Conservation (phyloP, 2,113 vertebrate genomes). For the Gopherus flavomarginatus region DNA sequence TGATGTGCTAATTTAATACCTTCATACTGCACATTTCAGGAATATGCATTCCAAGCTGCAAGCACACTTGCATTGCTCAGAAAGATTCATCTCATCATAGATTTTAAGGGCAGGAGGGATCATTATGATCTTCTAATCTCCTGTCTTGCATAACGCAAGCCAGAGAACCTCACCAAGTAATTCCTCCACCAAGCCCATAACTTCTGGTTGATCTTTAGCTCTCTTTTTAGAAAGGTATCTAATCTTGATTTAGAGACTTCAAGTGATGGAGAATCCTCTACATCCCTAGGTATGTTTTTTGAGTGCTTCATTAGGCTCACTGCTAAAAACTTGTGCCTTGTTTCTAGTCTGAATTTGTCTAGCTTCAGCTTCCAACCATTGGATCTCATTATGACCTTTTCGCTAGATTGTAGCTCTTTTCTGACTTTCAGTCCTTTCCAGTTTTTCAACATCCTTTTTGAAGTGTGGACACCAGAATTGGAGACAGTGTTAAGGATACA, state of each 20-base stretch:
- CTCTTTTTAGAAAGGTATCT: not conserved
- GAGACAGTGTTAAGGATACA: constrained; percentile 48
- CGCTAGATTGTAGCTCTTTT: not conserved
- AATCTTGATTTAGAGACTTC: not conserved
- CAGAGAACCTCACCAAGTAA: not conserved
- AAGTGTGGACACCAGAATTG: constrained; percentile 25
- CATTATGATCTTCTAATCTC: not conserved
- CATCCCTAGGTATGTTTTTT: fast-evolving
- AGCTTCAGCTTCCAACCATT: not conserved
- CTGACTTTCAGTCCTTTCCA: not conserved
- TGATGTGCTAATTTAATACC: not conserved
- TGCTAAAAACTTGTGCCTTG: fast-evolving
- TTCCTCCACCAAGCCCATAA: not conserved
- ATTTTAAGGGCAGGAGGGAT: not conserved
- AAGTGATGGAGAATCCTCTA: not conserved
- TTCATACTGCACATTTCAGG: not conserved
- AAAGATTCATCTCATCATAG: not conserved
- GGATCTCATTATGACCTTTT: not conserved
- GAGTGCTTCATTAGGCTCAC: not conserved
- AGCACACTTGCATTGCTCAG: not conserved
- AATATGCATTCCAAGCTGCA: not conserved
- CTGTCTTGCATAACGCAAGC: not conserved
- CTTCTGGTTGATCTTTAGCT: not conserved
- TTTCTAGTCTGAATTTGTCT: too few species aligned
- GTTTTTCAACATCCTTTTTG: not conserved